Percentiles rank a stretch among this genome's conserved stretches.
These are phyloP conservation scores for Nipponia nippon DNA, from an alignment of 2,113 vertebrate species.

Conservation along the genomic window DNA sequence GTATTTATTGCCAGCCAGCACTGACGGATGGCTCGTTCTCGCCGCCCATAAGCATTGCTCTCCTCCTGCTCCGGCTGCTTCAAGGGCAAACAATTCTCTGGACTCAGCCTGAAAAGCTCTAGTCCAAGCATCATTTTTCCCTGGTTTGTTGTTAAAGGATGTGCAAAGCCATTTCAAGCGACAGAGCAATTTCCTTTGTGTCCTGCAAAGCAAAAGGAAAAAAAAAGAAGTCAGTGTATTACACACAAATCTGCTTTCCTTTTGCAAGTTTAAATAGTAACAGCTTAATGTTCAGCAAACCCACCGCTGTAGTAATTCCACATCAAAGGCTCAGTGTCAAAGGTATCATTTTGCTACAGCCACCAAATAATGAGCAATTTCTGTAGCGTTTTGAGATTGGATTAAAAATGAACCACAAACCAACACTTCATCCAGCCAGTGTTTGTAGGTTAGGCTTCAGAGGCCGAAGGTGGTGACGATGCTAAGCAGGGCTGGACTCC, in stretches of 20 bases:
- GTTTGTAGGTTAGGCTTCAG: fast-evolving
- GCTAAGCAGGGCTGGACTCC: background rate
- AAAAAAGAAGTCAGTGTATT: background rate
- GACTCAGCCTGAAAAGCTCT: background rate
- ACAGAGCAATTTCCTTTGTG: conserved; percentile 46
- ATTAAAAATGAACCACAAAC: background rate
- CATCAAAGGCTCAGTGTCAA: conserved; percentile 4
- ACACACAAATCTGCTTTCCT: conserved; percentile 11
- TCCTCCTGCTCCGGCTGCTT: background rate
- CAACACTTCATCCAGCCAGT: fast-evolving
- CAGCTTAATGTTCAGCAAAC: background rate
- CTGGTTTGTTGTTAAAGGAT: conserved; percentile 22
- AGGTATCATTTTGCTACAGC: background rate
- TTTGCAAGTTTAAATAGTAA: background rate
- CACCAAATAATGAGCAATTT: background rate
- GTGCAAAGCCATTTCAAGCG: conserved; percentile 18
- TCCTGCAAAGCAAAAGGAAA: background rate
- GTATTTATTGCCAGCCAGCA: fast-evolving
- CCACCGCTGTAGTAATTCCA: background rate
- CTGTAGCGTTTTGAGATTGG: background rate
- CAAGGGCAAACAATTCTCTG: conserved; percentile 28
- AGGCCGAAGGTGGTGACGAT: fast-evolving
- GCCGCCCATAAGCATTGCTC: background rate
- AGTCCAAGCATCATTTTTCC: background rate
- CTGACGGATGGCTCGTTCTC: background rate